Conservation (phyloP, 1,140 invertebrate species). For the Trichonephila clavipes region DNA sequence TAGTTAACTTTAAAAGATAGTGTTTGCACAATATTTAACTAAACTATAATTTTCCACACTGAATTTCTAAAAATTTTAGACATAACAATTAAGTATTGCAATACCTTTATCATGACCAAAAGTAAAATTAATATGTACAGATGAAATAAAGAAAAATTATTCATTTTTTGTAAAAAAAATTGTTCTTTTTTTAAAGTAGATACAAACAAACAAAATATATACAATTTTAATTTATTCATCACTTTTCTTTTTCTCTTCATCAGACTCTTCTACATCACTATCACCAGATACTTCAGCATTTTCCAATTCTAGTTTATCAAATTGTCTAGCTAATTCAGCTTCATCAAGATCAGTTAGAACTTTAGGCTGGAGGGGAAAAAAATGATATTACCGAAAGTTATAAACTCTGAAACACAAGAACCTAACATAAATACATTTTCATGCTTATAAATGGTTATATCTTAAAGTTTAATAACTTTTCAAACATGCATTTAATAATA, state of each 20-base stretch:
- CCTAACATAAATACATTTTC: not conserved
- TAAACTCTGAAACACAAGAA: not conserved
- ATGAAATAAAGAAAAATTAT: no score
- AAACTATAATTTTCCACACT: no score
- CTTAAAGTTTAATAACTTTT: not conserved
- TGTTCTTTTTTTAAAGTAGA: no score
- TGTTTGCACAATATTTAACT: no score
- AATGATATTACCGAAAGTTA: not conserved
- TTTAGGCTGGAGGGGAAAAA: constrained; percentile 88
- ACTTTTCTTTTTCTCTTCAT: constrained; percentile 61
- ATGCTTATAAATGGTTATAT: no score
- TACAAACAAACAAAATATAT: no score
- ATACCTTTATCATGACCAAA: no score
- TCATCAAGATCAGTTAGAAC: constrained; percentile 99
- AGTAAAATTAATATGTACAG: no score
- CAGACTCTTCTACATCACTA: constrained; percentile 80
- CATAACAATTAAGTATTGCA: no score
- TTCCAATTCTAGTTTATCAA: constrained; percentile 95
- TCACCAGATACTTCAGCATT: constrained; percentile 93
- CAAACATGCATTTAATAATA: not conserved
- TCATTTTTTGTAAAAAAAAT: no score
- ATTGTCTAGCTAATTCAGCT: constrained; percentile 93
- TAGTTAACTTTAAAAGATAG: no score
- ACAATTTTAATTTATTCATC: constrained; percentile 51
- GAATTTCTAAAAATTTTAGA: no score